Base-by-base conservation (phyloP, 2,797 vertebrate genomes). In the Danionella dracula region DNA sequence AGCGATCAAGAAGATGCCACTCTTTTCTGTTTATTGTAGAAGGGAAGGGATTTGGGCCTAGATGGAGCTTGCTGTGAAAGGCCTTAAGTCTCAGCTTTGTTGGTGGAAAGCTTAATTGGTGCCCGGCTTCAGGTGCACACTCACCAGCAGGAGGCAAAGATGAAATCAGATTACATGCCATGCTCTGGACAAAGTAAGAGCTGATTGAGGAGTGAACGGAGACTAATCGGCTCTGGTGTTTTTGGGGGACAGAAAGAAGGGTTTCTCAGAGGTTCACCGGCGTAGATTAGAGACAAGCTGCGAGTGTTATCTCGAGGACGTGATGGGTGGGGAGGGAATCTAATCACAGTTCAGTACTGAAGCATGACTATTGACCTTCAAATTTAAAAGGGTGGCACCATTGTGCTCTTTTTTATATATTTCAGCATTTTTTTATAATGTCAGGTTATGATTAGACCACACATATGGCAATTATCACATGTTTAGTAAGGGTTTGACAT, bases 81-180 rank as follows among this genome's bases (percentile, higher is more conserved):
- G 57, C 60, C 73, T 45, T 75, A 68, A 76, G 68, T 76, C 68
- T 72, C 61, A 50, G 58, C 78, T 20, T n/a, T n/a, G 29, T 81
- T 68, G 58, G 56, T 58, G 49, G 37, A 73, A 42, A 63, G 21
- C 55, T 73, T 76, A 77, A 81, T 74, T 73, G 74, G 44, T 20
- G 53, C 34, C 45, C 42, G 67, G 66, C 71, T 68, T 72, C 55
- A 68, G 46, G 73, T 74, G 66, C 53, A 50, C 58, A 55, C 65
- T 57, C 46, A 54, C 60, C 68, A 69, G 74, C 76, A 77, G 78
- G 79, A 75, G 55, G 40, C 62, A 17, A 16, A 53, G 57, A 76
- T 66, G 66, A 78, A 85, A 84, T 82, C 70, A 76, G 84, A 87
- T 85, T 79, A 80, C 70, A 73, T 81, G 77, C 68, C 73, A 64